Evolutionary conservation across 2,888 invertebrate genomes (phyloP).

Genomic region (Tigriopus californicus): DNA sequence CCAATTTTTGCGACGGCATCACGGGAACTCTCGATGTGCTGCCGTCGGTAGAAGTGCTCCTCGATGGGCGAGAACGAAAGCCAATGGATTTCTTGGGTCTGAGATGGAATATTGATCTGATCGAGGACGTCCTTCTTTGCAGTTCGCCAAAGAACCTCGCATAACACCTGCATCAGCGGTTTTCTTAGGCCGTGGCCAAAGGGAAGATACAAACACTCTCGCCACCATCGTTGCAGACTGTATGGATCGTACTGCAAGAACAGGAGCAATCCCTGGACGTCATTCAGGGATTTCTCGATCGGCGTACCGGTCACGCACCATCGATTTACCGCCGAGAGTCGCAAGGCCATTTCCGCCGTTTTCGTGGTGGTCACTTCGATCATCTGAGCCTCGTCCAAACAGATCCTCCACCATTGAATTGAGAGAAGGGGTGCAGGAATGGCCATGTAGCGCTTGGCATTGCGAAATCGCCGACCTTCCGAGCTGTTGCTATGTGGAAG

Average conservation of each 20-base stretch:
- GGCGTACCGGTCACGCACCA: slow-evolving; percentile 62
- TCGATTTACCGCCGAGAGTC: slow-evolving; percentile 39
- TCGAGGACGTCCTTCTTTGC: slow-evolving; percentile 44
- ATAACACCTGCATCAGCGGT: slow-evolving; percentile 35
- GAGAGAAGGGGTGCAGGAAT: slow-evolving; percentile 45
- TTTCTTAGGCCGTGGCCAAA: slow-evolving; percentile 31
- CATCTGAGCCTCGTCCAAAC: slow-evolving; percentile 62
- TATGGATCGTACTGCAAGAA: slow-evolving; percentile 42
- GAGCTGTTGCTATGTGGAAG: slow-evolving; percentile 30
- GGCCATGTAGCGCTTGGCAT: slow-evolving; percentile 26
- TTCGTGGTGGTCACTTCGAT: slow-evolving; percentile 41
- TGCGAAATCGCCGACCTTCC: slow-evolving; percentile 23
- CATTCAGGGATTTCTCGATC: slow-evolving; percentile 26
- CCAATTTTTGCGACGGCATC: slow-evolving; percentile 32
- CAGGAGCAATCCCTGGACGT: slow-evolving; percentile 35
- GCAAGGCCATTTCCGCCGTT: slow-evolving; percentile 42
- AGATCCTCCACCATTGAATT: slow-evolving; percentile 54
- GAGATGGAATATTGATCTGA: slow-evolving; percentile 38
- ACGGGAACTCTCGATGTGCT: slow-evolving; percentile 34
- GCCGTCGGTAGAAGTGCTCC: slow-evolving; percentile 43
- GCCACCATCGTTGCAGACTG: slow-evolving; percentile 34
- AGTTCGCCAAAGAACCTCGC: slow-evolving; percentile 46
- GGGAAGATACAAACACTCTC: slow-evolving; percentile 33
- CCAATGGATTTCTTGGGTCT: slow-evolving; percentile 38
- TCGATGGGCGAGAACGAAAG: slow-evolving; percentile 50